Evolutionary conservation across 2,113 vertebrate species (phyloP).

Genomic region (Calidris pugnax): DNA sequence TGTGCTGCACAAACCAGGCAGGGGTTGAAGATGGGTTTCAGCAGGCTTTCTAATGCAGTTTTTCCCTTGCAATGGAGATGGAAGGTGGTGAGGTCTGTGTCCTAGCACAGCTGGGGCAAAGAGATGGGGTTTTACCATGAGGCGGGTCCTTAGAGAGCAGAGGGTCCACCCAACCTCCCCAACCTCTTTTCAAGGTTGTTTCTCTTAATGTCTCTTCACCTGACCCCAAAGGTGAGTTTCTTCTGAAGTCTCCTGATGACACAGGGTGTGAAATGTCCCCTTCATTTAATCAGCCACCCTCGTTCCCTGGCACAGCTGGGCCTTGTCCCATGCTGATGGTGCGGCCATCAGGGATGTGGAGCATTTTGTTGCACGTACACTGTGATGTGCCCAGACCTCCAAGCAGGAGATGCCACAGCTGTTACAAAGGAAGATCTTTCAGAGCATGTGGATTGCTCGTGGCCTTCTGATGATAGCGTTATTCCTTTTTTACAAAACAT

Average conservation of each 20-base stretch:
- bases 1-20: background rate
- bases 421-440: background rate
- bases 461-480: background rate
- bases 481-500: background rate
- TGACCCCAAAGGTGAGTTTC: background rate
- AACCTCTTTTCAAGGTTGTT: background rate
- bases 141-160: background rate
- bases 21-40: background rate
- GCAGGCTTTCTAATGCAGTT: background rate
- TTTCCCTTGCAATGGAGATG: background rate
- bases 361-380: fast-evolving
- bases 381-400: background rate
- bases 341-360: background rate
- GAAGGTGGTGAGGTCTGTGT: background rate
- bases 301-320: background rate
- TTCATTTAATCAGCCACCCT: background rate
- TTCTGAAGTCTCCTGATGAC: background rate
- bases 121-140: background rate
- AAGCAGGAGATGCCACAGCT: background rate
- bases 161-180: background rate
- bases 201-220: background rate
- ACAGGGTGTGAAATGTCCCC: background rate
- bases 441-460: background rate
- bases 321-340: background rate
- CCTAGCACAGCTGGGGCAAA: background rate